These are phyloP conservation scores for Hofmannophila pseudospretella DNA, from an alignment of 2,888 invertebrate genomes.

Conservation along the genomic window DNA sequence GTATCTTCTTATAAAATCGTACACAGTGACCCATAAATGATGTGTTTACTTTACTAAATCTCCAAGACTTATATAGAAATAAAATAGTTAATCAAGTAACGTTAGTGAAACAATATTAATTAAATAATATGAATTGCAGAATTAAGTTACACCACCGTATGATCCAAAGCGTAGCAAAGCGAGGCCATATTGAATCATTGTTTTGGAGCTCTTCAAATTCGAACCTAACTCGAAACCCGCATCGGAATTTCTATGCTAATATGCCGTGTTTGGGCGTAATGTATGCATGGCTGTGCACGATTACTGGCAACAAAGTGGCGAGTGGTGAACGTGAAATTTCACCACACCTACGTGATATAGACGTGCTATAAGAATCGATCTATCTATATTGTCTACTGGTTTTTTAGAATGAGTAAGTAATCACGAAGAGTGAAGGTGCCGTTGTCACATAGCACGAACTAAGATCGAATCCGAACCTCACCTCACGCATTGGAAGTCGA, in stretches of 20 bases:
- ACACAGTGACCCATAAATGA: too few species aligned
- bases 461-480: too few species aligned
- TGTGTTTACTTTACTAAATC: too few species aligned
- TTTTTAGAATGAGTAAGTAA: too few species aligned
- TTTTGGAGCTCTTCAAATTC: constrained; percentile 13
- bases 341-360: constrained; percentile 23
- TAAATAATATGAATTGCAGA: too few species aligned
- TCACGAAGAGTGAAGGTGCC: too few species aligned
- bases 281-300: constrained; percentile 39
- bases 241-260: constrained; percentile 45
- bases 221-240: constrained; percentile 14
- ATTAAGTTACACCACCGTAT: constrained; percentile 7
- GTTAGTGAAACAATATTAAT: too few species aligned
- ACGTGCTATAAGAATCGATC: constrained; percentile 1
- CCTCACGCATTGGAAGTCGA: too few species aligned
- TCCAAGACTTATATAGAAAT: too few species aligned
- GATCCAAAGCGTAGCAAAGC: constrained; percentile 2
- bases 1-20: too few species aligned
- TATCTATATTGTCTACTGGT: background rate
- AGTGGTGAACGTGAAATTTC: constrained; percentile 34
- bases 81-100: too few species aligned
- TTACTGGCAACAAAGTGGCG: constrained; percentile 22
- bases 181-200: constrained; percentile 12
- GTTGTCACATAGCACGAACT: too few species aligned
- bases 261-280: constrained; percentile 39